phyloP scores from a whole-genome alignment of 1,140 invertebrate species.

The Phortica variegata region DNA sequence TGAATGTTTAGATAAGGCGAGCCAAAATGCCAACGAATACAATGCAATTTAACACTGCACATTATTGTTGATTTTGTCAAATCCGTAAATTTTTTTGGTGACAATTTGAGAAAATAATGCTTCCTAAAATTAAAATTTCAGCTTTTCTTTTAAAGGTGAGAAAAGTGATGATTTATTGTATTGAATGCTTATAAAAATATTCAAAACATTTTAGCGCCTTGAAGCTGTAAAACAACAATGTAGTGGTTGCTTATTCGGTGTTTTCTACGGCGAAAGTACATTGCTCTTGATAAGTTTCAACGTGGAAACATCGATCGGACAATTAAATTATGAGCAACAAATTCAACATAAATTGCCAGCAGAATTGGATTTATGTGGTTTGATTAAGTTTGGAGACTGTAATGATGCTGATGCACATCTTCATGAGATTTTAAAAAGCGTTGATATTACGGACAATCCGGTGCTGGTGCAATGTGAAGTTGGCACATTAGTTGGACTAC shows the following conservation, averaged over 20 bases:
- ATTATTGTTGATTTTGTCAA: no score
- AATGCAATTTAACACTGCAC: no score
- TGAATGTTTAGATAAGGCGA: no score
- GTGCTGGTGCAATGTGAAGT: constrained; percentile 66
- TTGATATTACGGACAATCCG: constrained; percentile 76
- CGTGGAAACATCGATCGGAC: constrained; percentile 61
- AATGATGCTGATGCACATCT: constrained; percentile 60
- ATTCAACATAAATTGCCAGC: constrained; percentile 69
- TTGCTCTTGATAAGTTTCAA: constrained; percentile 68
- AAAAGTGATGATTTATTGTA: not conserved
- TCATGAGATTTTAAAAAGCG: constrained; percentile 67
- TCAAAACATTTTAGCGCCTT: constrained; percentile 59
- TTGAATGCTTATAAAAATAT: not conserved
- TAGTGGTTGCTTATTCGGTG: constrained; percentile 71
- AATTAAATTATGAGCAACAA: constrained; percentile 60
- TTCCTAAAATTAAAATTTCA: constrained; percentile 58
- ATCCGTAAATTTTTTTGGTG: no score
- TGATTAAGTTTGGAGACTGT: constrained; percentile 65
- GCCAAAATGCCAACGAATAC: no score
- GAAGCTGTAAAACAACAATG: constrained; percentile 61
- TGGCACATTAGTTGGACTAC: constrained; percentile 61
- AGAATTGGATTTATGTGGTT: constrained; percentile 73
- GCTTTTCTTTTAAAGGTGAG: constrained; percentile 57
- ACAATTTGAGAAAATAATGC: constrained; percentile 47
- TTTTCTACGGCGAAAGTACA: constrained; percentile 68